These are phyloP conservation scores for Sparus aurata DNA, from an alignment of 2,797 vertebrate species.

Conservation along the genomic window DNA sequence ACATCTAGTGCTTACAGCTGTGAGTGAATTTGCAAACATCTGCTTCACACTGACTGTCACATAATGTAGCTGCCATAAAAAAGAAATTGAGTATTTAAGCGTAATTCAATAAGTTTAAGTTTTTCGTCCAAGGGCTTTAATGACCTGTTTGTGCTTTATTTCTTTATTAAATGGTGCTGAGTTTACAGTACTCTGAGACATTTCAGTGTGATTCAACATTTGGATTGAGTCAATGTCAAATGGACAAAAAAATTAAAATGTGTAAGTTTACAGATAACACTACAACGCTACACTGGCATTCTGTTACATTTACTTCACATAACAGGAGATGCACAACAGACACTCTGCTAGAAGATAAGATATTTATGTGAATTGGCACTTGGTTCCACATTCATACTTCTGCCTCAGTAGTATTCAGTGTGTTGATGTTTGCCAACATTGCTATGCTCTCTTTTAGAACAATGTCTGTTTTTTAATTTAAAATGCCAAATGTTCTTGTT, in stretches of 20 bases:
- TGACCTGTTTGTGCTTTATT: constrained; percentile 44
- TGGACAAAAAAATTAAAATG: neutral
- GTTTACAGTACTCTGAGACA: constrained; percentile 35
- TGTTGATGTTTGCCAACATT: constrained; percentile 22
- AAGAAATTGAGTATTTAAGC: constrained; percentile 15
- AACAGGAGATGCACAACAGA: constrained; percentile 12
- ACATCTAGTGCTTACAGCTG: constrained; percentile 34
- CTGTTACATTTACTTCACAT: constrained; percentile 13
- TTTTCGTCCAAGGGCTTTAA: constrained; percentile 68
- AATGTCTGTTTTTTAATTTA: constrained; percentile 9
- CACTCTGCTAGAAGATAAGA: neutral
- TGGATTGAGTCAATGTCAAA: constrained; percentile 21
- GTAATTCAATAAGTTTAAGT: neutral
- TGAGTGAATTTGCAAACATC: constrained; percentile 24
- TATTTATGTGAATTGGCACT: neutral
- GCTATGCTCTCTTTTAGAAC: neutral
- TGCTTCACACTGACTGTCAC: constrained; percentile 17
- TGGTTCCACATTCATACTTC: neutral
- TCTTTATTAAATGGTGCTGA: constrained; percentile 53
- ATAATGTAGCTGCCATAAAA: constrained; percentile 6
- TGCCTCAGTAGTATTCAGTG: constrained; percentile 16
- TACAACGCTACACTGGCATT: neutral
- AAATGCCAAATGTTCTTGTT: constrained; percentile 40
- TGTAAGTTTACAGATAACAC: constrained; percentile 17
- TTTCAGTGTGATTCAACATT: constrained; percentile 39